These are phyloP conservation scores for Brachypalpus laphriformis DNA, from an alignment of 2,888 invertebrate genomes.

Conservation along the genomic window DNA sequence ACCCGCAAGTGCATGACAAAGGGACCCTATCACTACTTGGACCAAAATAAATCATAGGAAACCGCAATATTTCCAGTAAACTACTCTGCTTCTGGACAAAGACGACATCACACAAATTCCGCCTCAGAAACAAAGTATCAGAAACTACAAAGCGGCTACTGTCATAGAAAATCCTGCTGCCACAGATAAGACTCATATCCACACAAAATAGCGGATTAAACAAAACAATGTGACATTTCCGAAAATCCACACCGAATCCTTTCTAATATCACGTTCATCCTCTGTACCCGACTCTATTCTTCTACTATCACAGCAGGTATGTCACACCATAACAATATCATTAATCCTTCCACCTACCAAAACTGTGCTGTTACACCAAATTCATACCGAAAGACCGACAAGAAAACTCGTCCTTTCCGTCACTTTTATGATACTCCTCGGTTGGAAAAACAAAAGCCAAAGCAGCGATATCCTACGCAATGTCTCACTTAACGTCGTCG, in stretches of 20 bases:
- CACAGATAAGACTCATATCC: constrained; percentile 26
- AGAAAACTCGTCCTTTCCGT: constrained; percentile 43
- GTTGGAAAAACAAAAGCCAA: constrained; percentile 10
- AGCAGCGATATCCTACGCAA: constrained; percentile 35
- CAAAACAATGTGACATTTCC: constrained; percentile 63
- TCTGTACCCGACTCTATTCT: constrained; percentile 14
- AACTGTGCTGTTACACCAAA: constrained; percentile 40
- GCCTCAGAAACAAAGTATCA: constrained; percentile 27
- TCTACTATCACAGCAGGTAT: constrained; percentile 52
- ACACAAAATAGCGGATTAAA: constrained; percentile 58
- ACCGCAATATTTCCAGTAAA: constrained; percentile 5
- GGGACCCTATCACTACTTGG: not conserved
- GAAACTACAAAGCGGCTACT: constrained; percentile 28
- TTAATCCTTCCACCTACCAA: constrained; percentile 69
- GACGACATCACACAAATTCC: constrained; percentile 31
- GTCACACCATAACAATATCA: constrained; percentile 60
- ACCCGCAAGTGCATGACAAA: not conserved
- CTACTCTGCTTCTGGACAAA: not conserved
- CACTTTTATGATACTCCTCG: constrained; percentile 53
- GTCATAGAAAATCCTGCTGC: constrained; percentile 26
- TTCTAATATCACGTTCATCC: constrained; percentile 67
- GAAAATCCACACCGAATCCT: constrained; percentile 64
- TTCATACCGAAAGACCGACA: constrained; percentile 40
- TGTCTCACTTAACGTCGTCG: constrained; percentile 46
- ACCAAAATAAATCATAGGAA: not conserved